These are phyloP conservation scores for Tipula vernalis DNA, from an alignment of 2,888 invertebrate genomes.

Conservation along the genomic window DNA sequence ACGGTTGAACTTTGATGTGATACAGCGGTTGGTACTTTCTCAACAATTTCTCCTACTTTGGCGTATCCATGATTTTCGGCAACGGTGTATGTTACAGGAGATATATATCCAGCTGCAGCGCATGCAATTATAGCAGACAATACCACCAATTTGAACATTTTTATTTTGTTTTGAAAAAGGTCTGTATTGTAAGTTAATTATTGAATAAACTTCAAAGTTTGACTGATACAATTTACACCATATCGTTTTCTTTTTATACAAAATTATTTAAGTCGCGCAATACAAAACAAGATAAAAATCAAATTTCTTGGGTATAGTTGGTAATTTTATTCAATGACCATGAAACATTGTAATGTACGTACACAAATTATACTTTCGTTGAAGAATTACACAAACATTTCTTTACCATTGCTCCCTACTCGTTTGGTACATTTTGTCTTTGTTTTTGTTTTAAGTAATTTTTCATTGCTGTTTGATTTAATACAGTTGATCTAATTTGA, in stretches of 20 bases:
- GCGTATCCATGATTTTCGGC: conserved; percentile 28
- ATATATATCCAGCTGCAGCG: conserved; percentile 19
- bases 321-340: background rate
- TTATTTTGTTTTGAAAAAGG: conserved; percentile 17
- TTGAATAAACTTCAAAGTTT: conserved; percentile 19
- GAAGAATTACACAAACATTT: background rate
- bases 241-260: background rate
- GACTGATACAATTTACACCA: conserved; percentile 22
- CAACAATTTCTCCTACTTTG: conserved; percentile 25
- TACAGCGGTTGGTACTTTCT: conserved; percentile 31
- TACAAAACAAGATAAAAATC: background rate
- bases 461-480: background rate
- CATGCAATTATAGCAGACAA: conserved; percentile 43
- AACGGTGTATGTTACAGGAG: background rate
- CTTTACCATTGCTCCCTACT: background rate
- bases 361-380: background rate
- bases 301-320: no score
- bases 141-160: conserved; percentile 42
- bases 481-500: no score
- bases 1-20: conserved; percentile 44
- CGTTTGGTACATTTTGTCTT: no score
- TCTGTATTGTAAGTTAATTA: conserved; percentile 11
- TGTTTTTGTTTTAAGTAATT: no score
- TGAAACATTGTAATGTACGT: background rate
- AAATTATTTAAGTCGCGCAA: background rate